phyloP scores from a whole-genome alignment of 2,113 vertebrate species.

The Emydocephalus ijimae region DNA sequence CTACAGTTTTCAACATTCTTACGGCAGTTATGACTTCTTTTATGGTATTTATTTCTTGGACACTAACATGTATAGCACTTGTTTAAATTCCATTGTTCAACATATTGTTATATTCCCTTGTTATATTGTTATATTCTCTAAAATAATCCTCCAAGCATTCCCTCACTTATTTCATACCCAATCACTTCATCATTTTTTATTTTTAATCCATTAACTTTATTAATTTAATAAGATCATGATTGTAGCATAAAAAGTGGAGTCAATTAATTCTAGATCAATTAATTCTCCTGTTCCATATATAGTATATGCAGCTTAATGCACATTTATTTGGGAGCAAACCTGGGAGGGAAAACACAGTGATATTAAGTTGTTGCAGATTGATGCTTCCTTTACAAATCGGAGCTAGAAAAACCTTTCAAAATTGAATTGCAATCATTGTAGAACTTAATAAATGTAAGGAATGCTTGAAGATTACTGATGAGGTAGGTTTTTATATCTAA shows the following conservation, averaged over 20 bases:
- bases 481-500: background rate
- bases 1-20: background rate
- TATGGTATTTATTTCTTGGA: background rate
- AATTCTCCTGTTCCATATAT: background rate
- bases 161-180: background rate
- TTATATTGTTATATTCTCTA: background rate
- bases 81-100: background rate
- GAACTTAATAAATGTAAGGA: background rate
- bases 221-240: background rate
- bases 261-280: background rate
- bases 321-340: background rate
- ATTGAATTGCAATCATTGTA: background rate
- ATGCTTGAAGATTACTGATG: background rate
- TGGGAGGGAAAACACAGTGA: background rate
- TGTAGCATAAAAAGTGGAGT: background rate
- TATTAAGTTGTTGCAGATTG: background rate
- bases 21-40: background rate
- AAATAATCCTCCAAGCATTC: background rate
- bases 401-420: background rate
- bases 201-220: background rate
- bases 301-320: background rate
- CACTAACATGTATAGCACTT: background rate
- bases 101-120: background rate
- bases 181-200: background rate
- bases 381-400: background rate